phyloP scores from a whole-genome alignment of 1,140 invertebrate species.

The Drepana arcuata region DNA sequence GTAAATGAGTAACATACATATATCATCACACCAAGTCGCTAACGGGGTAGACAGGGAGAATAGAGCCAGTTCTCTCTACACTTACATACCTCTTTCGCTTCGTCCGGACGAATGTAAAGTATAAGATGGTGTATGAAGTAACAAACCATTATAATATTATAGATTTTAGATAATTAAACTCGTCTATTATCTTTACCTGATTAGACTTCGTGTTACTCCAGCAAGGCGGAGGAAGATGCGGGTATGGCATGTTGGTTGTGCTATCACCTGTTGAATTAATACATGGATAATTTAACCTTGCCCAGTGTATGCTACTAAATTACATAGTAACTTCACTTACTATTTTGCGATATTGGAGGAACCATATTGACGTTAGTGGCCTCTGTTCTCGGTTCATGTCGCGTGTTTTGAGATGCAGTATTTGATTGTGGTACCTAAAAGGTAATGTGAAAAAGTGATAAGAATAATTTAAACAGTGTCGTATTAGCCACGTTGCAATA shows the following conservation, averaged over 20 bases:
- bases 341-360: slow-evolving; percentile 35
- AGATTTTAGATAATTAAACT: not conserved
- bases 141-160: no score
- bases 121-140: no score
- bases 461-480: no score
- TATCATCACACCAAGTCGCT: no score
- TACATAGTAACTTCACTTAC: slow-evolving; percentile 22
- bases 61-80: no score
- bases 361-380: slow-evolving; percentile 43
- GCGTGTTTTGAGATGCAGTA: slow-evolving; percentile 23
- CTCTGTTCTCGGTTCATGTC: slow-evolving; percentile 40
- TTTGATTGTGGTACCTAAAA: slow-evolving; percentile 34
- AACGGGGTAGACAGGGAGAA: no score
- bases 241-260: slow-evolving; percentile 30
- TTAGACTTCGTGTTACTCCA: slow-evolving; percentile 54
- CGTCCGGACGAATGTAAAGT: no score
- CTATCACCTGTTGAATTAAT: slow-evolving; percentile 27
- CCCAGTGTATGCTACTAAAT: not conserved
- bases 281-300: not conserved
- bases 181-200: slow-evolving; percentile 26
- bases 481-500: no score
- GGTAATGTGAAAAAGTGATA: no score
- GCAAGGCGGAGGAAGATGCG: slow-evolving; percentile 38
- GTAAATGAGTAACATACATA: no score
- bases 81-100: no score